Conservation (phyloP, 1,140 invertebrate genomes). For the Branchinecta lynchi region DNA sequence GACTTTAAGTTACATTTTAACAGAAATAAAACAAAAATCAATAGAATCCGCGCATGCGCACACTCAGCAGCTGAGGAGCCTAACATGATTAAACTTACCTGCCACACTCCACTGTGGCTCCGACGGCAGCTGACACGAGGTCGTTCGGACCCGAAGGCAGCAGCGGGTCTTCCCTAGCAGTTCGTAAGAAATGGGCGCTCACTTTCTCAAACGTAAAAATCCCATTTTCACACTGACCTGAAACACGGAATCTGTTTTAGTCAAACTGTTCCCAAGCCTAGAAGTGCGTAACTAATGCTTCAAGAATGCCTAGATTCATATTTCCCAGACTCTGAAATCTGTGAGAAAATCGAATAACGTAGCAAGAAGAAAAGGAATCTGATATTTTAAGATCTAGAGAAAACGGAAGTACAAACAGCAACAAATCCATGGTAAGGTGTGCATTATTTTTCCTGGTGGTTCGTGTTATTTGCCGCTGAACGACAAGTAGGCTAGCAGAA, state of each 20-base stretch:
- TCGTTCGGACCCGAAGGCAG: constrained; percentile 17
- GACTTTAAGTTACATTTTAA: no score
- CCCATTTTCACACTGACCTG: constrained; percentile 35
- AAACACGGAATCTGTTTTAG: constrained; percentile 19
- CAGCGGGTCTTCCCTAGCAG: constrained; percentile 33
- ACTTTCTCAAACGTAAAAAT: constrained; percentile 38
- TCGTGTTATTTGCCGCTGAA: no score
- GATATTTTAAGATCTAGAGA: background rate
- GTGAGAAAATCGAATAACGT: background rate
- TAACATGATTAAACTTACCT: background rate
- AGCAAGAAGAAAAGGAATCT: background rate
- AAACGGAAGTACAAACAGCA: background rate
- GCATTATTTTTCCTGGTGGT: no score
- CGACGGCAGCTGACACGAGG: constrained; percentile 28
- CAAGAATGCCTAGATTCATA: background rate
- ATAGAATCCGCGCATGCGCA: no score
- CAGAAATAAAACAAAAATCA: no score
- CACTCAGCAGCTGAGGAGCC: no score
- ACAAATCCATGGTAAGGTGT: background rate
- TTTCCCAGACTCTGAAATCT: background rate
- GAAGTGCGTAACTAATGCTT: background rate
- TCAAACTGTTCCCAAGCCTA: background rate
- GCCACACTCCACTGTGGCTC: constrained; percentile 32
- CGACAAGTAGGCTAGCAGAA: no score
- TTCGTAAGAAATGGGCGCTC: constrained; percentile 33